These are phyloP conservation scores for Holocentrus rufus DNA, from an alignment of 2,797 vertebrate species.

Conservation along the genomic window DNA sequence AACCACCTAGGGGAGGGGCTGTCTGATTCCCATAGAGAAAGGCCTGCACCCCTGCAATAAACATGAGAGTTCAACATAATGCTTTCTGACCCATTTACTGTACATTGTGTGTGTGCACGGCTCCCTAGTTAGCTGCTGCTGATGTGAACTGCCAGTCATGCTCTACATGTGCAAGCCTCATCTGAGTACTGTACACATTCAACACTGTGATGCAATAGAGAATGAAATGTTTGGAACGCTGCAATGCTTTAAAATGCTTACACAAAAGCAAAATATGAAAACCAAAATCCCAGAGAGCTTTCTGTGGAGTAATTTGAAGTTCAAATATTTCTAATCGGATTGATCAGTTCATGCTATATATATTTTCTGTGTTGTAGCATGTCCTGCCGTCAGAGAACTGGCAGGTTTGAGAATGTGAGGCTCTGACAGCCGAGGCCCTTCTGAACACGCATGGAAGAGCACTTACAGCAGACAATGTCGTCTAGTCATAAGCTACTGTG, in stretches of 20 bases:
- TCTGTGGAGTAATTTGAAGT: background rate
- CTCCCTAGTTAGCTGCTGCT: background rate
- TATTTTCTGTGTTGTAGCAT: background rate
- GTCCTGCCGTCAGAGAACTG: background rate
- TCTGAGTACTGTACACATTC: too few species aligned
- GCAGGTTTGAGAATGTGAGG: conserved; percentile 36
- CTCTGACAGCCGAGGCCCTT: background rate
- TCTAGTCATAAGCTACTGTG: conserved; percentile 26
- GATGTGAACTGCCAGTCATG: too few species aligned
- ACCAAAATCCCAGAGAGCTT: too few species aligned
- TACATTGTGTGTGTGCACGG: background rate
- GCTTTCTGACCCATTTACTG: background rate
- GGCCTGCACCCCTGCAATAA: background rate
- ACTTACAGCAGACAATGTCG: conserved; percentile 53
- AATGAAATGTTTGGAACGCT: background rate
- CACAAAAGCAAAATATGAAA: background rate
- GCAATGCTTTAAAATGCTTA: background rate
- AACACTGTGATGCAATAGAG: background rate
- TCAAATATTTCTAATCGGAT: background rate
- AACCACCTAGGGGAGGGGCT: background rate
- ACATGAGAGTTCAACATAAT: background rate
- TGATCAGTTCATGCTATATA: background rate
- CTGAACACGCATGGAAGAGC: conserved; percentile 53
- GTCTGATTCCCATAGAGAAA: background rate
- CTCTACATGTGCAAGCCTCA: background rate